A percentile compares a stretch with the other conserved stretches of the same genome.
Evolutionary conservation across 2,797 vertebrate species (phyloP).

Genomic region (Amniataba percoides): DNA sequence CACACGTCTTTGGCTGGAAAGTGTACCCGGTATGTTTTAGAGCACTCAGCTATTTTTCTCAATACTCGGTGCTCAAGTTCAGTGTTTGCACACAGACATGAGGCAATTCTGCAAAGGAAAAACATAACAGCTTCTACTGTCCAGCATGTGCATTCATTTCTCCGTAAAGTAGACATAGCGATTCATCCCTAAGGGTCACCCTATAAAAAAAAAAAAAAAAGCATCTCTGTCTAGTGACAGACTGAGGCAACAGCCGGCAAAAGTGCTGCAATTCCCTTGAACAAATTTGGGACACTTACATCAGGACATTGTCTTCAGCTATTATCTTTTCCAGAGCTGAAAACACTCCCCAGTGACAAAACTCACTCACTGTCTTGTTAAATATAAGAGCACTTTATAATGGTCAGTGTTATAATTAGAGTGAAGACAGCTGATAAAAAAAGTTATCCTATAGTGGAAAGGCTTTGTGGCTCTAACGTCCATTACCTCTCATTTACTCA

Average conservation of each 20-base stretch:
- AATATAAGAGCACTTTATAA: conserved; percentile 37
- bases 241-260: conserved; percentile 77
- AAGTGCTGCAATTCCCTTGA: conserved; percentile 69
- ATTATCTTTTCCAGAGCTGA: conserved; percentile 46
- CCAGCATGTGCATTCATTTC: conserved; percentile 53
- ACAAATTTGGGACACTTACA: conserved; percentile 66
- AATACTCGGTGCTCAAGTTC: conserved; percentile 45
- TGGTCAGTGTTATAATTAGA: conserved; percentile 36
- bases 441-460: conserved; percentile 11
- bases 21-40: conserved; percentile 55
- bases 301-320: conserved; percentile 55
- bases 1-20: conserved; percentile 50
- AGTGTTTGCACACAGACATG: conserved; percentile 62
- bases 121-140: conserved; percentile 57
- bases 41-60: conserved; percentile 69
- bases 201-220: conserved; percentile 48
- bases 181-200: conserved; percentile 69
- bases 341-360: conserved; percentile 41
- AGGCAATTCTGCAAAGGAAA: conserved; percentile 64
- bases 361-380: conserved; percentile 25
- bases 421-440: conserved; percentile 24
- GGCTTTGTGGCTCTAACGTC: conserved; percentile 27
- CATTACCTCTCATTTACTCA: conserved; percentile 31
- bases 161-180: conserved; percentile 54
- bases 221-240: conserved; percentile 50